Evolutionary conservation across 2,113 vertebrate genomes (phyloP).

Genomic region (Zosterops borbonicus): DNA sequence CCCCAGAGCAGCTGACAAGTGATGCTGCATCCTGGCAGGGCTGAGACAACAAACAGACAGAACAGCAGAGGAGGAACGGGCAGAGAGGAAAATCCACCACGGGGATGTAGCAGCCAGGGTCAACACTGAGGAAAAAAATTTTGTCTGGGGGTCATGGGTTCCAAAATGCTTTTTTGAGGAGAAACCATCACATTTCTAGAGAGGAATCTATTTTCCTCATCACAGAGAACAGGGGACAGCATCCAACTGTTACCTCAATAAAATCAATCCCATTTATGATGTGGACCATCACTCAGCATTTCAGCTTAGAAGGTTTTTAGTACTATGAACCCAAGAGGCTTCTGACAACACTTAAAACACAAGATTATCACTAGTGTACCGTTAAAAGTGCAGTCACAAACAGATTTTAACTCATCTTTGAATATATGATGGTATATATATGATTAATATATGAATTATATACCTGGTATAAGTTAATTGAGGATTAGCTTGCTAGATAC

Average conservation of each 20-base stretch:
- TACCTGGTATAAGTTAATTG: not conserved
- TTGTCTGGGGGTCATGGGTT: not conserved
- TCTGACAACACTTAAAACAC: not conserved
- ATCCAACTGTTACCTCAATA: not conserved
- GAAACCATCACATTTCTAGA: not conserved
- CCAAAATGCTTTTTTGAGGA: not conserved
- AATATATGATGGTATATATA: not conserved
- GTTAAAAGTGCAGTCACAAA: not conserved
- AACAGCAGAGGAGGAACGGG: not conserved
- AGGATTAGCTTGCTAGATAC: not conserved
- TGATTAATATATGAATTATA: not conserved
- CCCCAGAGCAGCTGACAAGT: not conserved
- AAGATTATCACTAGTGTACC: not conserved
- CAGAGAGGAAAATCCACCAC: not conserved
- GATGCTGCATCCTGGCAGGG: not conserved
- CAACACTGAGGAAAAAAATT: not conserved
- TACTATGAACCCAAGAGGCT: not conserved
- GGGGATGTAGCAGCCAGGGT: not conserved
- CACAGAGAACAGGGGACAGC: not conserved
- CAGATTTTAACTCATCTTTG: not conserved
- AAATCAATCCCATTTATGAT: not conserved
- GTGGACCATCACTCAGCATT: not conserved
- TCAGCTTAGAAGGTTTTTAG: not conserved
- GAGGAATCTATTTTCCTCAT: not conserved
- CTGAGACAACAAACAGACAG: not conserved